Percentiles rank a stretch among this genome's conserved stretches.
Evolutionary conservation across 2,888 invertebrate species (phyloP).

Genomic region (Eulithis testata): DNA sequence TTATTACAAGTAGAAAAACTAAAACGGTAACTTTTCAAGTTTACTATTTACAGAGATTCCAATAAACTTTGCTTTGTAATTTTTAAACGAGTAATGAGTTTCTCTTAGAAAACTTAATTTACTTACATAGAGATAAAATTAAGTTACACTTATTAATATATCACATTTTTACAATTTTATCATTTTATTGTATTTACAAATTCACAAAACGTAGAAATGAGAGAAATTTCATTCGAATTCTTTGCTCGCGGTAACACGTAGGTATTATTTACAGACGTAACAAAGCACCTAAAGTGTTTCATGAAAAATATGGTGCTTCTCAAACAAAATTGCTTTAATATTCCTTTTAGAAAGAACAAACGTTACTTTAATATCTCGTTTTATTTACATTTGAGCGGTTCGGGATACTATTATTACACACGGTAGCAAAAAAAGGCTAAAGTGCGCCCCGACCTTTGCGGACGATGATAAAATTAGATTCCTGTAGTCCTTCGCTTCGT

Average conservation of each 20-base stretch:
- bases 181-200: constrained; percentile 39
- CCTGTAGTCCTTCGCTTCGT: constrained; percentile 82
- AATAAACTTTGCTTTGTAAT: constrained; percentile 33
- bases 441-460: constrained; percentile 43
- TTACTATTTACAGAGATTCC: constrained; percentile 28
- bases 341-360: constrained; percentile 42
- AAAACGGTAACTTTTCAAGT: constrained; percentile 34
- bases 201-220: constrained; percentile 33
- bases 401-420: constrained; percentile 53
- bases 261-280: constrained; percentile 44
- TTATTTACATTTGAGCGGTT: constrained; percentile 51
- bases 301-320: constrained; percentile 40
- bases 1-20: neutral
- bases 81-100: constrained; percentile 36
- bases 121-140: constrained; percentile 41
- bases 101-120: constrained; percentile 54
- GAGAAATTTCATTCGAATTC: constrained; percentile 33
- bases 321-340: constrained; percentile 46
- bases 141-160: constrained; percentile 47
- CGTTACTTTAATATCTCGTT: constrained; percentile 36
- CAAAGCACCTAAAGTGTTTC: constrained; percentile 28
- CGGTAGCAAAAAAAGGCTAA: constrained; percentile 49
- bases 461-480: constrained; percentile 71
- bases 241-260: constrained; percentile 16
- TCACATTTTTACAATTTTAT: constrained; percentile 57